These are phyloP conservation scores for Vipera ursinii DNA, from an alignment of 2,797 vertebrate genomes.

Conservation along the genomic window DNA sequence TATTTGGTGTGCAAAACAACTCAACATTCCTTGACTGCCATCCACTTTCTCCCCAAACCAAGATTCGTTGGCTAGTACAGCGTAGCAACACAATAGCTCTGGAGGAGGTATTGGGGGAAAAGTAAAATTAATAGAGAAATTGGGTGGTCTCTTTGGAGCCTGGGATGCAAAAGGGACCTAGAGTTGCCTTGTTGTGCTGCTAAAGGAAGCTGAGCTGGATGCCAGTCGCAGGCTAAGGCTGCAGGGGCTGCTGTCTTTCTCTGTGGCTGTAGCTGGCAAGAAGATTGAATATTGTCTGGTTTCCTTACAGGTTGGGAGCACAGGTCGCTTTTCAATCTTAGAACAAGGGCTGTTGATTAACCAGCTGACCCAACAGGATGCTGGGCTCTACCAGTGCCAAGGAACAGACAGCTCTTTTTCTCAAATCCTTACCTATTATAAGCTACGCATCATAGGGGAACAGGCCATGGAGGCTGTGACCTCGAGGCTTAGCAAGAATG, in stretches of 20 bases:
- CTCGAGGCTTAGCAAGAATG: conserved; percentile 23
- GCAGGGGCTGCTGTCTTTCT: neutral
- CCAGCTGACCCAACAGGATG: conserved; percentile 65
- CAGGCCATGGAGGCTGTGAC: conserved; percentile 51
- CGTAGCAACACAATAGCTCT: conserved; percentile 38
- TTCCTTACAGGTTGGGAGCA: conserved; percentile 61
- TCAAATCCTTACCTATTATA: conserved; percentile 73
- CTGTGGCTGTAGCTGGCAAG: neutral
- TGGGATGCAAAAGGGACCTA: neutral
- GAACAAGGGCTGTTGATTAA: conserved; percentile 80
- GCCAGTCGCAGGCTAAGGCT: neutral
- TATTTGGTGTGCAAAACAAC: conserved; percentile 83
- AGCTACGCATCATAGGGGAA: conserved; percentile 72
- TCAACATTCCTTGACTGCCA: conserved; percentile 82
- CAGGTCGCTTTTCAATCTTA: conserved; percentile 62
- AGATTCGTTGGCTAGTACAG: conserved; percentile 72
- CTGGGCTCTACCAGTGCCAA: conserved; percentile 75
- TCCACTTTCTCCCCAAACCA: conserved; percentile 68
- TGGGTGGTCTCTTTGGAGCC: no score
- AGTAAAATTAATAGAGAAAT: neutral
- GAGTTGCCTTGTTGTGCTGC: no score
- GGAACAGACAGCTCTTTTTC: conserved; percentile 74
- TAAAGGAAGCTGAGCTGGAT: neutral
- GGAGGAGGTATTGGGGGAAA: conserved; percentile 60
- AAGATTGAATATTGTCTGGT: neutral